Conservation (phyloP, 2,888 invertebrate species). For the Laothoe populi region DNA sequence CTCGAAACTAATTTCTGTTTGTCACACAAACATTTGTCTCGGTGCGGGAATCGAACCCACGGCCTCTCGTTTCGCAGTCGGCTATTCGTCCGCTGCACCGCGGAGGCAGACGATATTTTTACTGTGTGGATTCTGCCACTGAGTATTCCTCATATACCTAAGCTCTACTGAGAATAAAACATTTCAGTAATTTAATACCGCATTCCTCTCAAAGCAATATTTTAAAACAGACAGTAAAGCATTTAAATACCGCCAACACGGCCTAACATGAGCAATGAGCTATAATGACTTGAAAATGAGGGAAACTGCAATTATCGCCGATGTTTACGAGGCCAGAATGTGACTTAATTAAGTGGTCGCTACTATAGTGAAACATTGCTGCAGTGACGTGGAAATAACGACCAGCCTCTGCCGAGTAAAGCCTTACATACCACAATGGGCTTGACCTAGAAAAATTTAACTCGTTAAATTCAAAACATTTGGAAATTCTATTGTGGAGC, state of each 20-base stretch:
- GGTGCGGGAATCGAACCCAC: too few species aligned
- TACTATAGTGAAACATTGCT: constrained; percentile 9
- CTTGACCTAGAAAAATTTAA: constrained; percentile 15
- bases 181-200: background rate
- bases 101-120: too few species aligned
- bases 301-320: constrained; percentile 22
- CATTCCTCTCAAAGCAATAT: background rate
- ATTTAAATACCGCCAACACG: constrained; percentile 8
- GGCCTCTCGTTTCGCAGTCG: too few species aligned
- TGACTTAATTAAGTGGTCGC: constrained; percentile 16
- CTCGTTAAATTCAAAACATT: constrained; percentile 17
- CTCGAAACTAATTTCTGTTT: too few species aligned
- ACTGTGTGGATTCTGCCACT: too few species aligned
- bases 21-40: too few species aligned
- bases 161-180: too few species aligned
- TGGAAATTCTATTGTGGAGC: constrained; percentile 13
- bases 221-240: background rate
- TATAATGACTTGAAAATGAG: constrained; percentile 20
- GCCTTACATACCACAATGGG: constrained; percentile 7
- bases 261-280: constrained; percentile 14
- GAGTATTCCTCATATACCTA: too few species aligned
- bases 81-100: too few species aligned
- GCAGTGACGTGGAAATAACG: constrained; percentile 10
- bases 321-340: constrained; percentile 23
- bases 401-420: background rate